phyloP scores from a whole-genome alignment of 1,140 invertebrate genomes.

The Pseudobourletiella spinata region DNA sequence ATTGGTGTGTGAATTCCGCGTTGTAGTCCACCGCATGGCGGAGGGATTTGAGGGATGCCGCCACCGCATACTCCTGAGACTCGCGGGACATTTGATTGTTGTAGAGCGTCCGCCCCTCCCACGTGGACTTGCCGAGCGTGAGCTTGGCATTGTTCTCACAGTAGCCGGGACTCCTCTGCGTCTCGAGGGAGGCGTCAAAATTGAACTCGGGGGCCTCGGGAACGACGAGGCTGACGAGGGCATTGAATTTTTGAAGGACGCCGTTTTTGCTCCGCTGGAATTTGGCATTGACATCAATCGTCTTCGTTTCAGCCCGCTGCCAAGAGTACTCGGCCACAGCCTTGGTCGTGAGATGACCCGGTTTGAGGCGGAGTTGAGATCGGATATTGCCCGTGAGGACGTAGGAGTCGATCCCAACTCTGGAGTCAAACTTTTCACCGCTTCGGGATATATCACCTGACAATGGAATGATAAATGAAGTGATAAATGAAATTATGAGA shows the following conservation, averaged over 20 bases:
- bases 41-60: slow-evolving; percentile 16
- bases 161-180: slow-evolving; percentile 35
- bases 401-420: slow-evolving; percentile 32
- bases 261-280: slow-evolving; percentile 30
- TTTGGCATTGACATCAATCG: slow-evolving; percentile 36
- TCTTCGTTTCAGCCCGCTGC: slow-evolving; percentile 28
- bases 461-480: too few species aligned
- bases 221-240: slow-evolving; percentile 12
- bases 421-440: slow-evolving; percentile 25
- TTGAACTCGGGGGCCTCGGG: slow-evolving; percentile 36
- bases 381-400: slow-evolving; percentile 35
- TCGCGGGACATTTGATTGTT: slow-evolving; percentile 19
- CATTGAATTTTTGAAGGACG: slow-evolving; percentile 33
- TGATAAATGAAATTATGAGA: too few species aligned
- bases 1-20: slow-evolving; percentile 22
- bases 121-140: slow-evolving; percentile 29
- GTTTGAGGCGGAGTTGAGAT: slow-evolving; percentile 31
- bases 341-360: slow-evolving; percentile 34
- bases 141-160: slow-evolving; percentile 36
- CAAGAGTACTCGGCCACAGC: slow-evolving; percentile 36
- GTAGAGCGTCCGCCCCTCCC: slow-evolving; percentile 32
- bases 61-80: slow-evolving; percentile 28
- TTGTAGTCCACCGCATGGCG: slow-evolving; percentile 33
- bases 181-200: slow-evolving; percentile 36
- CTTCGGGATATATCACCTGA: slow-evolving; percentile 33